These are phyloP conservation scores for Callochromis pleurospilus DNA, from an alignment of 2,113 vertebrate genomes.

Conservation along the genomic window DNA sequence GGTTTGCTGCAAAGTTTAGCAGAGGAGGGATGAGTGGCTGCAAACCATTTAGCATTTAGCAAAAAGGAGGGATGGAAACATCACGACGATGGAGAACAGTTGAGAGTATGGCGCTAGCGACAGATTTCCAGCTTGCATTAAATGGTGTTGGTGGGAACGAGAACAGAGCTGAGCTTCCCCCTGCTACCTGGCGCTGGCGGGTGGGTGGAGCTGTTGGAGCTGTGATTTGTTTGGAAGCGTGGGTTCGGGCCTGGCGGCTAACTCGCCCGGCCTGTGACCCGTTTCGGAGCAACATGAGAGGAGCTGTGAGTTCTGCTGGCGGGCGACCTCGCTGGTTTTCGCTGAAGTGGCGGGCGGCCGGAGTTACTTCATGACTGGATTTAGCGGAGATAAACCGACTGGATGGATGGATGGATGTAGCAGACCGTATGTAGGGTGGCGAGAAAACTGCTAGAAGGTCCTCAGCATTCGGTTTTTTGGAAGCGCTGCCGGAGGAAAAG, in stretches of 20 bases:
- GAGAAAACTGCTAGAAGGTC: background rate
- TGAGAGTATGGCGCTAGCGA: too few species aligned
- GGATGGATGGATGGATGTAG: accelerated
- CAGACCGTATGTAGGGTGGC: background rate
- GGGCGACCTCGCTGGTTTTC: background rate
- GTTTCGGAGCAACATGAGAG: background rate
- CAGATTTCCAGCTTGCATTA: too few species aligned
- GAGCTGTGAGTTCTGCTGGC: background rate
- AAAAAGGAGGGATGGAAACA: too few species aligned
- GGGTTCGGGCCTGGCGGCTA: accelerated
- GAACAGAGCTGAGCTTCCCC: too few species aligned
- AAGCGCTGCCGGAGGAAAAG: background rate
- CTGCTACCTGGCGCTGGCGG: background rate
- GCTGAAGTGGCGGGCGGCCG: background rate
- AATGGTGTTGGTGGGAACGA: too few species aligned
- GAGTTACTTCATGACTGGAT: background rate
- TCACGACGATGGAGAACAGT: too few species aligned
- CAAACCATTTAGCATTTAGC: too few species aligned
- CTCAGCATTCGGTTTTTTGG: accelerated
- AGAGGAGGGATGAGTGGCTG: too few species aligned
- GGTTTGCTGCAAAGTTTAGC: too few species aligned
- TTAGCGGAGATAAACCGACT: background rate
- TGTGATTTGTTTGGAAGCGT: background rate
- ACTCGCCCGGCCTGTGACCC: background rate
- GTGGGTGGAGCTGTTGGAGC: background rate